Conservation (phyloP, 2,113 vertebrate species). For the Prunella fulvescens region DNA sequence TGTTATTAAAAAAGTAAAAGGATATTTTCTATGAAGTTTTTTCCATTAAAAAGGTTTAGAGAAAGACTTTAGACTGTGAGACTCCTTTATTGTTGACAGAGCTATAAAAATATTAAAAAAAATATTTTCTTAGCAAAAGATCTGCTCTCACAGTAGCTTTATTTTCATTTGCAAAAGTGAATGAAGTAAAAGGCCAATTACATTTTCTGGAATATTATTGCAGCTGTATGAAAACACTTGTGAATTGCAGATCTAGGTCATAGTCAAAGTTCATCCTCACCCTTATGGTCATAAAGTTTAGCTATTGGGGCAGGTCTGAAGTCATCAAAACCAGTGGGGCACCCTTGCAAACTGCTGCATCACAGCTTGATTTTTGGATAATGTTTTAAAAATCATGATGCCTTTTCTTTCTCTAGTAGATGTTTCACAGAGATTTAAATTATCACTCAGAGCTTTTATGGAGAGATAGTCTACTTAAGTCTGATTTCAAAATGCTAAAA, state of each 20-base stretch:
- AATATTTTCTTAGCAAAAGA: conserved; percentile 50
- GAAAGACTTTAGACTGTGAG: conserved; percentile 56
- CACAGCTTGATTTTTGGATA: conserved; percentile 33
- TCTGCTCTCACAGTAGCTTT: conserved; percentile 50
- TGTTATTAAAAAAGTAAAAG: conserved; percentile 80
- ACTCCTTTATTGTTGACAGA: conserved; percentile 53
- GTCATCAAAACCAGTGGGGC: background rate
- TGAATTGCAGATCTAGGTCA: conserved; percentile 41
- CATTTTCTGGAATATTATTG: conserved; percentile 43
- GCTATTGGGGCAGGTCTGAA: conserved; percentile 18
- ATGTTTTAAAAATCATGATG: background rate
- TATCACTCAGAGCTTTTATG: background rate
- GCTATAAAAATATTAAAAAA: conserved; percentile 18
- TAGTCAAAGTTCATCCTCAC: conserved; percentile 28
- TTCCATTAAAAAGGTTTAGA: conserved; percentile 76
- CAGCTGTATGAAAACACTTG: conserved; percentile 55
- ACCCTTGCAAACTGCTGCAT: background rate
- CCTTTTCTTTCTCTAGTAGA: background rate
- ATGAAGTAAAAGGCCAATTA: conserved; percentile 36
- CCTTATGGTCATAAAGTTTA: conserved; percentile 21
- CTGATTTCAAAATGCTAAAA: background rate
- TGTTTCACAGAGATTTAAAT: background rate
- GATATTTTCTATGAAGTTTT: conserved; percentile 74
- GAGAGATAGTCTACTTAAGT: background rate
- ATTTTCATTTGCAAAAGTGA: conserved; percentile 63